A percentile compares a stretch with the other conserved stretches of the same genome.
These are phyloP conservation scores for Kuschelorhynchus macadamiae DNA, from an alignment of 2,888 invertebrate genomes.

Conservation along the genomic window DNA sequence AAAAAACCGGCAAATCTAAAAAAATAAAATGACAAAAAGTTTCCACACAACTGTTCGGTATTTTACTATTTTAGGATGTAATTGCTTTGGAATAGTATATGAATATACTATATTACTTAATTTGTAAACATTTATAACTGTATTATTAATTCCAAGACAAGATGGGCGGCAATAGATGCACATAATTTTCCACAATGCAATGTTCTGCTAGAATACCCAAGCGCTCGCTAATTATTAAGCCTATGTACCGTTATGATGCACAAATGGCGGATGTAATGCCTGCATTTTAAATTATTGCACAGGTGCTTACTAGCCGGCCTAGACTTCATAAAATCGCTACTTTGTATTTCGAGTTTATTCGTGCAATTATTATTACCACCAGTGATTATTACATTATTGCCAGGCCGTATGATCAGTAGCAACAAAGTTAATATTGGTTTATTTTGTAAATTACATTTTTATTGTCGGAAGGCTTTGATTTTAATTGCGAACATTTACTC, in stretches of 20 bases:
- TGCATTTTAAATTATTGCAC: slow-evolving; percentile 36
- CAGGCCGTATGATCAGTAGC: too few species aligned
- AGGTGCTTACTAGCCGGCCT: slow-evolving; percentile 17
- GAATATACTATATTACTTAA: background rate
- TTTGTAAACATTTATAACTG: slow-evolving; percentile 25
- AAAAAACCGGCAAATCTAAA: too few species aligned
- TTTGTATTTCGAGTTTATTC: background rate
- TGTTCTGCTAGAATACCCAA: slow-evolving; percentile 32
- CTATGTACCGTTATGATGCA: slow-evolving; percentile 29
- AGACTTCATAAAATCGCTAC: slow-evolving; percentile 5
- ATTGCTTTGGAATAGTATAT: background rate
- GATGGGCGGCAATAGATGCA: slow-evolving; percentile 17
- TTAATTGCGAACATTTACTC: too few species aligned
- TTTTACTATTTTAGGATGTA: too few species aligned
- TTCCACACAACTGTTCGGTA: too few species aligned
- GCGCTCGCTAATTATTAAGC: slow-evolving; percentile 13
- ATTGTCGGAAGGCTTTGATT: too few species aligned
- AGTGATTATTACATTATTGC: background rate
- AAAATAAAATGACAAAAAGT: too few species aligned
- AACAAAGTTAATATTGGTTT: too few species aligned
- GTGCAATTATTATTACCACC: slow-evolving; percentile 1
- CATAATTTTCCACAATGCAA: slow-evolving; percentile 32
- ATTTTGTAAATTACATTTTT: too few species aligned
- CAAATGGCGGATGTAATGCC: slow-evolving; percentile 34
- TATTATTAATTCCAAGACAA: slow-evolving; percentile 21